These are phyloP conservation scores for Bolinopsis microptera DNA, from an alignment of 37 sponge, comb jelly and placozoan species.

Conservation along the genomic window DNA sequence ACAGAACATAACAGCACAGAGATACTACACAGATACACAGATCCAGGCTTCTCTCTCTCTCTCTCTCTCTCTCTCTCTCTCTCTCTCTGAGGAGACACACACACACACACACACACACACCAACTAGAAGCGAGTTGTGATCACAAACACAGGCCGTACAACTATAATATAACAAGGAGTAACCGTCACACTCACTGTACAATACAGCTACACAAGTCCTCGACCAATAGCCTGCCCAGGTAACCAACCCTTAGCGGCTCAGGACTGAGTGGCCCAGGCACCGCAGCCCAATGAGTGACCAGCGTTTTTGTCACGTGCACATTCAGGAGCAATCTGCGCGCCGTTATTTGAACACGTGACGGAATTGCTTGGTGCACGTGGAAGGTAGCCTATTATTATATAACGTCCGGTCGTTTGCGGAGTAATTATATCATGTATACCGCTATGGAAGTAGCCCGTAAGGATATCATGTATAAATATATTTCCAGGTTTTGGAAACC, in stretches of 20 bases:
- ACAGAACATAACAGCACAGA: no score
- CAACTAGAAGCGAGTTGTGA: no score
- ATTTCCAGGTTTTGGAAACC: no score
- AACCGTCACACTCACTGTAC: not conserved
- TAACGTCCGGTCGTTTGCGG: not conserved
- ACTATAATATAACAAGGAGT: no score
- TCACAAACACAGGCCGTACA: no score
- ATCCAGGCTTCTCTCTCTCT: no score
- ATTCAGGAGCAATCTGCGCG: not conserved
- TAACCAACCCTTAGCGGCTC: not conserved
- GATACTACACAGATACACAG: no score
- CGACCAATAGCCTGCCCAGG: not conserved
- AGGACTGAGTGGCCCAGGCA: not conserved
- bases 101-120: no score
- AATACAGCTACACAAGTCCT: not conserved
- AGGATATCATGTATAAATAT: not conserved
- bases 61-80: no score
- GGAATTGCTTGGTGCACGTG: not conserved
- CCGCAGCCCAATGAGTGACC: not conserved
- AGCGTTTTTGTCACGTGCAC: not conserved
- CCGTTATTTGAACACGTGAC: not conserved
- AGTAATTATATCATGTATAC: not conserved
- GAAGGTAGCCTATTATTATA: not conserved
- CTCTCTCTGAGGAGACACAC: no score
- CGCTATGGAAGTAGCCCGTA: no score